These are phyloP conservation scores for Lagorchestes hirsutus DNA, from an alignment of 2,797 vertebrate species.

Conservation along the genomic window DNA sequence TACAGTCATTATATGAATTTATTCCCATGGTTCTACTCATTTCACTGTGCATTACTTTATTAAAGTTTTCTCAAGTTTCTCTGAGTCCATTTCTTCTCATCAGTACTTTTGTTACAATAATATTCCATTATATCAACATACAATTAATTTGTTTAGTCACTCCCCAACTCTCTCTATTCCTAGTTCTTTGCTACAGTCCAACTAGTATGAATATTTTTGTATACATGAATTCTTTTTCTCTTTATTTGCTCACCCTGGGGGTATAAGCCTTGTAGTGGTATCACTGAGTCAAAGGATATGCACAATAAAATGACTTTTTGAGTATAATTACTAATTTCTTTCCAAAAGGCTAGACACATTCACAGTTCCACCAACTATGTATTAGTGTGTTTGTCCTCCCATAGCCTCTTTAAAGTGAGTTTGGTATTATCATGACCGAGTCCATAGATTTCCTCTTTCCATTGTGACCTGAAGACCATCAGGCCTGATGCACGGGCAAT, in stretches of 20 bases:
- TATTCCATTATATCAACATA: not conserved
- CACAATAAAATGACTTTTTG: not conserved
- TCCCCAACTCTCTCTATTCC: not conserved
- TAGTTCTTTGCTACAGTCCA: not conserved
- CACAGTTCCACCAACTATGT: not conserved
- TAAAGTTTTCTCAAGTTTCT: not conserved
- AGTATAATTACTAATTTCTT: not conserved
- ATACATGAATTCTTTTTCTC: not conserved
- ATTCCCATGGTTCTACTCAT: not conserved
- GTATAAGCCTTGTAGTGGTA: not conserved
- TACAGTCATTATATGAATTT: not conserved
- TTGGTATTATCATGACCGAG: not conserved
- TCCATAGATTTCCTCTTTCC: not conserved
- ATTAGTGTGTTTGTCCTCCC: not conserved
- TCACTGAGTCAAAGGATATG: not conserved
- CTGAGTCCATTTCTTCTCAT: not conserved
- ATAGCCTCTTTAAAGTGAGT: not conserved
- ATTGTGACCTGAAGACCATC: not conserved
- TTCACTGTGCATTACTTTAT: not conserved
- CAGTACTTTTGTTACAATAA: not conserved
- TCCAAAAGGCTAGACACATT: not conserved
- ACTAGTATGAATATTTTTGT: not conserved
- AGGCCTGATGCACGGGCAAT: not conserved
- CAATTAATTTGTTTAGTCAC: not conserved
- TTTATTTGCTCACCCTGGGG: not conserved